Base-by-base conservation (phyloP, 2,888 invertebrate genomes). In the Cetonia aurata region DNA sequence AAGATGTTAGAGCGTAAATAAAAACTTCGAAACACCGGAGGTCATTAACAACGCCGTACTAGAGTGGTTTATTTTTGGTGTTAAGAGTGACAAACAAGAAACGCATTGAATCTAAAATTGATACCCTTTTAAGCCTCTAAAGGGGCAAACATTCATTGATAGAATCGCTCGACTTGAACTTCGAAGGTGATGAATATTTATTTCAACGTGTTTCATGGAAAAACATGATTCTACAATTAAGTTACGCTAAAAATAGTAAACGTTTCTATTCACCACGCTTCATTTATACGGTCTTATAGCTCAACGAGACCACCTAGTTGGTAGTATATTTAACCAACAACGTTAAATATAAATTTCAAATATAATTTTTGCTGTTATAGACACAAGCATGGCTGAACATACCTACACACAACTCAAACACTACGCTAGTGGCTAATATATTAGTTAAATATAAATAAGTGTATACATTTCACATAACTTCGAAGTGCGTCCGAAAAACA, bases 171-270 rank as follows among this genome's bases (percentile, higher is more conserved):
- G 59, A 59, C 25, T 59, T 59, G 19, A 59, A 59, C 44, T 59
- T 25, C 3, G 59, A 59, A 59, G 44, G 59, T 59, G 59, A 59
- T 59, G 59, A 59, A 59, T 59, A 59, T 59, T 42, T 59, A 59
- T 59, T 59, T 59, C 59, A 59, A 44, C 59, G 44, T 42, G 59
- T 44, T 59, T 59, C 59, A 59, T 59, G 59, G 59, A 44, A 25
- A 25, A 25, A 25, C 59, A 59, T 41, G 59, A 25, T 44, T 59
- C 13, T 41, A 46, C 44, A 59, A 44, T 59, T 59, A 19, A 44
- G 44, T 59, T 59, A 44, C 59, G 59, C 59, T 59, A 59, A 59
- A 44, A 59, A 59, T 59, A 59, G 59, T 59, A 44, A 59, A n/a
- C 25, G 44, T 19, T 59, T 44, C 59, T 46, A 59, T 59, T 44